Conservation (phyloP, 1,140 invertebrate genomes). For the Eupristina koningsbergeri region DNA sequence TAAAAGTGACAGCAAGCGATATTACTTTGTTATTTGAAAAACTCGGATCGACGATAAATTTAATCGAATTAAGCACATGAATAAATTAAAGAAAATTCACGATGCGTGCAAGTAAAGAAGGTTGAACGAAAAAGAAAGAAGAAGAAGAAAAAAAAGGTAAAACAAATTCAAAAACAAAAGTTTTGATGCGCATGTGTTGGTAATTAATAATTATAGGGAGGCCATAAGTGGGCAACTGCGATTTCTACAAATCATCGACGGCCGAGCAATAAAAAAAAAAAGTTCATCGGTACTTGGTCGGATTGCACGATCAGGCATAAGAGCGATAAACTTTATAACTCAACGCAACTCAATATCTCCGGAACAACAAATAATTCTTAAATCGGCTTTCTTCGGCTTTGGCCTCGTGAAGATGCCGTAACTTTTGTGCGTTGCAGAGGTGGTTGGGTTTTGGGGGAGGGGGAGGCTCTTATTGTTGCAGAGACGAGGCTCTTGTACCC, state of each 20-base stretch:
- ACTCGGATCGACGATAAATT: background rate
- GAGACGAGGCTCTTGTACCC: background rate
- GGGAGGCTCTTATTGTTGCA: too few species aligned
- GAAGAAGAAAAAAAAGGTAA: too few species aligned
- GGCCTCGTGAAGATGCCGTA: too few species aligned
- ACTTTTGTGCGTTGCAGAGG: too few species aligned
- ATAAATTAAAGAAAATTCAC: background rate
- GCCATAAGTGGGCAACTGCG: background rate
- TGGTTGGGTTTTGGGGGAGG: too few species aligned
- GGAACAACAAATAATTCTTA: conserved; percentile 26
- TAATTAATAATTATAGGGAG: background rate
- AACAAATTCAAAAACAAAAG: too few species aligned
- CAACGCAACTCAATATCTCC: background rate
- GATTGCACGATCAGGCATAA: background rate
- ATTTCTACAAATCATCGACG: background rate
- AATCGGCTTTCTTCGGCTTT: background rate
- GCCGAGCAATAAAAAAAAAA: background rate
- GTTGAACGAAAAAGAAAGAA: too few species aligned
- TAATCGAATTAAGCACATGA: background rate
- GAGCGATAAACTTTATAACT: conserved; percentile 11
- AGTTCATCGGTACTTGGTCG: background rate
- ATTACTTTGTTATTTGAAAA: too few species aligned
- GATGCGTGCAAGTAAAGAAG: too few species aligned
- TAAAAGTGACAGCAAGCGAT: too few species aligned
- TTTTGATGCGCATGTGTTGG: background rate